Evolutionary conservation across 92 coral and sea anemone genomes (phyloP), one percentile per base, ranked within the genome.

Genomic region (Montipora capitata): DNA sequence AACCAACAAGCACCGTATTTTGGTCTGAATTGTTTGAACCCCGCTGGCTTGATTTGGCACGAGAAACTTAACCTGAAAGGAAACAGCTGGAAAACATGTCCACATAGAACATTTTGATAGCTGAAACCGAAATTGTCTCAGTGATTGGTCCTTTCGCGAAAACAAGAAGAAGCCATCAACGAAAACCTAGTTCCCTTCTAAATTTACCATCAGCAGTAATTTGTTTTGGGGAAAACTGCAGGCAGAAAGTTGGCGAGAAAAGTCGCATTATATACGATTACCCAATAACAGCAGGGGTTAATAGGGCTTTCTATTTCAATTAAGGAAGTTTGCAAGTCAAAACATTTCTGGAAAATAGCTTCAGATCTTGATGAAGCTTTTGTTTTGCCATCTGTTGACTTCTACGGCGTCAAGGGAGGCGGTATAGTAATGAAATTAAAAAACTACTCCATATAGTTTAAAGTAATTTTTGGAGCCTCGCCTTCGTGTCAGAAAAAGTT

Each of bases 351-450:
- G 52, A 81, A 81, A 79, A 51, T 68, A 51, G 10, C 85, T 68
- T 48, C 20, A 81, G 54, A 68, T 63, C 39, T 18, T 72, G 13
- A 27, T 48, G 0, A 14, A 59, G 71, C 48, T 72, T 72, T 83
- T n/a, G 62, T 72, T 12, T 58, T 18, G 72, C 79, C 87, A 73
- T 83, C 87, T 83, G 87, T 61, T 83, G 72, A 41, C 20, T 83
- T 59, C 42, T 42, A 15, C 57, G 57, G 11, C 87, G 18, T 57
- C 79, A 12, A 43, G 72, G 87, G 87, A 51, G 87, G 78, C 59
- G 44, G 78, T 39, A 11, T 59, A 3, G 43, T 72, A 2, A 10
- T 43, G 71, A 59, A 61, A 83, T 57, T 27, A 58, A 72, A 67
- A 83, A 58, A 79, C 61, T 72, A 51, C 68, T 68, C 49, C 70